Evolutionary conservation across 2,797 vertebrate genomes (phyloP), one percentile per base, ranked within the genome.

Genomic region (Salarias fasciatus): DNA sequence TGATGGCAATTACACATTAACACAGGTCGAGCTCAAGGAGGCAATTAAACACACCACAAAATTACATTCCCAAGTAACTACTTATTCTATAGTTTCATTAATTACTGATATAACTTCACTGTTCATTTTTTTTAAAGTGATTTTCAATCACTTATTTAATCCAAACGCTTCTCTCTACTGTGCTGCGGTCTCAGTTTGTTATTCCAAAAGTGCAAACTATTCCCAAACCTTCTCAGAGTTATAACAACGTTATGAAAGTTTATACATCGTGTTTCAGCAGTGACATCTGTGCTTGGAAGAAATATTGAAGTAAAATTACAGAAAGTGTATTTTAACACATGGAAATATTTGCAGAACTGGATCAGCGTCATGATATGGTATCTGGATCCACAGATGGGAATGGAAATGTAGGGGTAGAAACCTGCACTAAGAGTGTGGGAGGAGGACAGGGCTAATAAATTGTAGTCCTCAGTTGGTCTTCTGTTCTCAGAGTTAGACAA

Each of bases 391-490:
- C 2, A 30, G 24, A 55, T 41, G 15, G 45, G 55, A 55, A 63
- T 56, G 40, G 35, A 41, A 61, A 56, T 60, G 37, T 30, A 13
- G 48, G 30, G 51, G 5, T 50, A 37, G 48, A 69, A 54, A 28
- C 15, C 35, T 65, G 35, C 9, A 12, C 33, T 69, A 29, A 24
- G 15, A 63, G 46, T 38, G 51, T 41, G 50, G 52, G 51, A 71
- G 63, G 60, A 77, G 37, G 68, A 77, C 43, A 50, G 44, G 29
- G 18, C 11, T 68, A 66, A 66, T 75, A 40, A 77, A 63, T 69
- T 46, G 2, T 52, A 11, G 41, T 36, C 18, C 10, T 56, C 49
- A 61, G n/a, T 55, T 33, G 43, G 11, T n/a, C 14, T 58, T 38
- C 29, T 46, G 42, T 63, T 62, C 41, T 52, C 45, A 66, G 65